phyloP scores from a whole-genome alignment of 2,113 vertebrate species.

The Paraplagusia blochii region DNA sequence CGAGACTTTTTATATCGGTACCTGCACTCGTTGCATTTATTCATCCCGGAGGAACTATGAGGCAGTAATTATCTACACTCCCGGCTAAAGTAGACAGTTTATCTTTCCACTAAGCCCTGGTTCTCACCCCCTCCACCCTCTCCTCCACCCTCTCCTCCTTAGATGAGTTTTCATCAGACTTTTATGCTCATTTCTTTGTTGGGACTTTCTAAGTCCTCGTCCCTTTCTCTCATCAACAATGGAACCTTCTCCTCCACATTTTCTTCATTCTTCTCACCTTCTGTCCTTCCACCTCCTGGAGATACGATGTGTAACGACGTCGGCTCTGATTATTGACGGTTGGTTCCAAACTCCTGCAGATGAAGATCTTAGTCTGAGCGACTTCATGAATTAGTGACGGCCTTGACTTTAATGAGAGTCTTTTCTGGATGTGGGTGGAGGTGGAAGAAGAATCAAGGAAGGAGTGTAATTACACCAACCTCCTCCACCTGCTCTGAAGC shows the following conservation, averaged over 20 bases:
- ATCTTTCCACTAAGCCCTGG: constrained; percentile 22
- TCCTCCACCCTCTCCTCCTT: constrained; percentile 3
- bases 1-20: constrained; percentile 12
- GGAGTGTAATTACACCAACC: no score
- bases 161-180: constrained; percentile 12
- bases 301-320: constrained; percentile 2
- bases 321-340: no score
- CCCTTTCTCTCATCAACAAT: neutral
- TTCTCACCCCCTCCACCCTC: constrained; percentile 6
- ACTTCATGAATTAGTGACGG: no score
- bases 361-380: no score
- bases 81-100: constrained; percentile 27
- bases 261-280: constrained; percentile 7
- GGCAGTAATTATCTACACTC: constrained; percentile 40
- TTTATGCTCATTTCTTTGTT: constrained; percentile 17
- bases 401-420: no score
- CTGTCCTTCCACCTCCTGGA: neutral
- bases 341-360: no score
- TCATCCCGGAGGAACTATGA: constrained; percentile 46
- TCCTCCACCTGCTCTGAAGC: no score
- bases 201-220: neutral
- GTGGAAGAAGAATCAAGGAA: no score
- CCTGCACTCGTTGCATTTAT: constrained; percentile 34
- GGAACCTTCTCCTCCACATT: neutral
- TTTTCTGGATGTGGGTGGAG: no score